Evolutionary conservation across 2,888 invertebrate genomes (phyloP).

Genomic region (Acleris emargana): DNA sequence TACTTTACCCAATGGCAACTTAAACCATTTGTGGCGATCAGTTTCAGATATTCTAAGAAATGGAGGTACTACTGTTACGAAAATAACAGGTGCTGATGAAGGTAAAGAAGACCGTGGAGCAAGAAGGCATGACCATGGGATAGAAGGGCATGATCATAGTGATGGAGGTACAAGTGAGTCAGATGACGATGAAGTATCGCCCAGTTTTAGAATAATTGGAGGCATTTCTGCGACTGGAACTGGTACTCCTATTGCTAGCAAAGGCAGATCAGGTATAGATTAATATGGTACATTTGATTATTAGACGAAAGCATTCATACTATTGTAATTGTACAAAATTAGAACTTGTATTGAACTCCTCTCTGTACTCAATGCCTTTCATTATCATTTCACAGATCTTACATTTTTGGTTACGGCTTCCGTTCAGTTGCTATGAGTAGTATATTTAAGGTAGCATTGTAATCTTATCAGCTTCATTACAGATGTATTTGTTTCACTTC

Average conservation of each 20-base stretch:
- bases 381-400: too few species aligned
- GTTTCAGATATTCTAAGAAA: neutral
- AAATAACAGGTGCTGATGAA: neutral
- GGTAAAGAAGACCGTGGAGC: neutral
- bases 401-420: too few species aligned
- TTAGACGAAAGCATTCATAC: too few species aligned
- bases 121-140: neutral
- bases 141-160: too few species aligned
- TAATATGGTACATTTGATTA: neutral
- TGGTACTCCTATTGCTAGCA: conserved; percentile 62
- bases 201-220: conserved; percentile 65
- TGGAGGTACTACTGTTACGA: neutral
- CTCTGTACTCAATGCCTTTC: too few species aligned
- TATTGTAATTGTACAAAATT: too few species aligned
- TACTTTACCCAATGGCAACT: neutral
- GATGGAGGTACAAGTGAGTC: too few species aligned
- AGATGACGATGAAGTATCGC: conserved; percentile 38
- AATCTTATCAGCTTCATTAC: too few species aligned
- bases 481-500: neutral
- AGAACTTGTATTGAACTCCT: too few species aligned
- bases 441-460: too few species aligned
- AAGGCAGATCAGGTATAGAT: conserved; percentile 57
- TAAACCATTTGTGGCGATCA: neutral
- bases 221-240: conserved; percentile 67
- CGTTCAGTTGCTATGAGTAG: too few species aligned